Base-by-base conservation (phyloP, 2,797 vertebrate species). In the Cryptoblepharus egeriae region DNA sequence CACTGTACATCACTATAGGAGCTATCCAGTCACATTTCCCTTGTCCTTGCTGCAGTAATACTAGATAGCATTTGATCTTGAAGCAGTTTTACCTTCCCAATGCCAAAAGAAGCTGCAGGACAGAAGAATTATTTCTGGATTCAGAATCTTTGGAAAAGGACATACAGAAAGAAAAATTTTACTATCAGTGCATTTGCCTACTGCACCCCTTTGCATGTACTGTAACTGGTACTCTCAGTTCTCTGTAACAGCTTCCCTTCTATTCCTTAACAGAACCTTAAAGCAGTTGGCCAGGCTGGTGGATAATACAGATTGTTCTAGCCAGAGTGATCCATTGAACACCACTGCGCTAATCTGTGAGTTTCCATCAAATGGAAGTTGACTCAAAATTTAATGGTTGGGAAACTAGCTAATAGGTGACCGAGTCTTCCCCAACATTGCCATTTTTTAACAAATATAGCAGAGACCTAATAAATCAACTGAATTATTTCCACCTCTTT, bases 31-130 rank as follows among this genome's bases (percentile, higher is more conserved):
- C 32, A 73, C 11, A 73, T 52, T 80, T 55, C 60, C 42, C 42
- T 52, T 73, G 45, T 8, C 32, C 32, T 68, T 39, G 24, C 6
- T 74, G 28, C 5, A 35, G 39, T 28, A 49, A 37, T 11, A 64
- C 26, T 16, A n/a, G n/a, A n/a, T n/a, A 72, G 35, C 60, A 61
- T 72, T 22, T 61, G 42, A 32, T 2, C 32, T 52, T 32, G 37
- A 52, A 63, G 10, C 10, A 18, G 26, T 20, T 39, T 26, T 26
- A 68, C 22, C 10, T 24, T 20, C 2, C 16, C 1, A 15, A 11
- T 52, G 12, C 1, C 0, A 30, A 26, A 30, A 70, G 0, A 12
- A 45, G 26, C 37, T 1, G 37, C n/a, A 42, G 6, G 18, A 16
- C 37, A 39, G 55, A 37, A 39, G 55, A 37, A 8, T 28, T 79